Conservation (phyloP, 2,113 vertebrate species). For the Phasianus colchicus region DNA sequence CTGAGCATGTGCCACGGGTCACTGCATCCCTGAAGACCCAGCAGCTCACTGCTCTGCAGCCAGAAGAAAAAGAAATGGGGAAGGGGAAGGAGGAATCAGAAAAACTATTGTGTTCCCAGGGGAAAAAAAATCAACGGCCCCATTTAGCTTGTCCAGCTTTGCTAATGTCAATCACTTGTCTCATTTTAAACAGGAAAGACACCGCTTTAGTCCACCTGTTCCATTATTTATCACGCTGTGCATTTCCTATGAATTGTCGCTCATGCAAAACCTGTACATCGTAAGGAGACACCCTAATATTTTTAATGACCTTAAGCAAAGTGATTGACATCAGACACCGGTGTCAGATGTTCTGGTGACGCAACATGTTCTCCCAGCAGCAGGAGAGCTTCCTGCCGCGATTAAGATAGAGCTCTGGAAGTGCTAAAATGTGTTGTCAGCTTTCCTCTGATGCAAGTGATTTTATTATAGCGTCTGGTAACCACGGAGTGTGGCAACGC, state of each 20-base stretch:
- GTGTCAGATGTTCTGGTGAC: constrained; percentile 87
- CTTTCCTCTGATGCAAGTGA: constrained; percentile 93
- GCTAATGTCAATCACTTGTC: constrained; percentile 62
- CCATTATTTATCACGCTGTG: constrained; percentile 84
- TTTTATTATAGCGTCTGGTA: constrained; percentile 91
- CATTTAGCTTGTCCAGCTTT: constrained; percentile 14
- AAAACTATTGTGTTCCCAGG: constrained; percentile 24
- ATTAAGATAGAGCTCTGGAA: constrained; percentile 85
- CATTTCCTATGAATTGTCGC: constrained; percentile 78
- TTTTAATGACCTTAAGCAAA: constrained; percentile 86
- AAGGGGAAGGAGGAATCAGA: not conserved
- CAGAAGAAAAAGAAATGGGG: not conserved
- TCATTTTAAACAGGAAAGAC: constrained; percentile 71
- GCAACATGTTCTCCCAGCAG: constrained; percentile 81
- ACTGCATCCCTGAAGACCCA: not conserved
- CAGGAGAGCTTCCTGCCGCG: constrained; percentile 80
- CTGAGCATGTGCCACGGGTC: fast-evolving
- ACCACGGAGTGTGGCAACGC: constrained; percentile 86
- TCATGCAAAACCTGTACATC: constrained; percentile 75
- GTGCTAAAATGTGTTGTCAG: constrained; percentile 89
- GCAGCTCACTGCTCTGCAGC: not conserved
- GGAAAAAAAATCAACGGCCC: not conserved
- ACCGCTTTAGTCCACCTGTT: constrained; percentile 85
- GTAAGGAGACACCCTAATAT: constrained; percentile 84
- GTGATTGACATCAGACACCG: constrained; percentile 85